Evolutionary conservation across 2,797 vertebrate genomes (phyloP).

Genomic region (Potorous gilbertii): DNA sequence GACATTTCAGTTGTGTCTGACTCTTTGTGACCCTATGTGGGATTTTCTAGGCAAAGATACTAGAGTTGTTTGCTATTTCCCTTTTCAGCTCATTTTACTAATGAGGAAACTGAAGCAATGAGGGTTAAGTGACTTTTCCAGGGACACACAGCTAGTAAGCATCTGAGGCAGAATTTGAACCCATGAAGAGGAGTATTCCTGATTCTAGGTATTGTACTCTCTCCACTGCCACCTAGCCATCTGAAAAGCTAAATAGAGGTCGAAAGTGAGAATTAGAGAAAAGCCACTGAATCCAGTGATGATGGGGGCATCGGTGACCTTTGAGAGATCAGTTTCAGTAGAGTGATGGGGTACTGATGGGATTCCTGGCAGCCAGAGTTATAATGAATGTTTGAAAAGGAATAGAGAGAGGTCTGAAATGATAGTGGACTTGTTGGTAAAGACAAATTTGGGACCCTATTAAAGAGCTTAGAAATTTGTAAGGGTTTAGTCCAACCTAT

Average conservation of each 20-base stretch:
- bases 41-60: not conserved
- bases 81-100: not conserved
- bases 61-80: not conserved
- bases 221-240: too few relatives aligned
- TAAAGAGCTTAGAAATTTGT: not conserved
- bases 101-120: not conserved
- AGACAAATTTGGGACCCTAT: not conserved
- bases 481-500: not conserved
- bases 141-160: not conserved
- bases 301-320: not conserved
- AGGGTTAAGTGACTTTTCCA: not conserved
- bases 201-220: not conserved
- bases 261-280: not conserved
- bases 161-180: not conserved
- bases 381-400: not conserved
- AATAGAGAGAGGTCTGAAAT: not conserved
- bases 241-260: not conserved
- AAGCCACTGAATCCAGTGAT: not conserved
- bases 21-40: not conserved
- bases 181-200: not conserved
- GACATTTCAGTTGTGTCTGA: not conserved
- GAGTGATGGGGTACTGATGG: not conserved
- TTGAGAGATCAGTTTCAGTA: not conserved
- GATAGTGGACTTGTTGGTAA: not conserved
- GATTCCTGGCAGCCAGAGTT: rapidly evolving